phyloP scores from a whole-genome alignment of 2,888 invertebrate genomes.

The Salticus scenicus region DNA sequence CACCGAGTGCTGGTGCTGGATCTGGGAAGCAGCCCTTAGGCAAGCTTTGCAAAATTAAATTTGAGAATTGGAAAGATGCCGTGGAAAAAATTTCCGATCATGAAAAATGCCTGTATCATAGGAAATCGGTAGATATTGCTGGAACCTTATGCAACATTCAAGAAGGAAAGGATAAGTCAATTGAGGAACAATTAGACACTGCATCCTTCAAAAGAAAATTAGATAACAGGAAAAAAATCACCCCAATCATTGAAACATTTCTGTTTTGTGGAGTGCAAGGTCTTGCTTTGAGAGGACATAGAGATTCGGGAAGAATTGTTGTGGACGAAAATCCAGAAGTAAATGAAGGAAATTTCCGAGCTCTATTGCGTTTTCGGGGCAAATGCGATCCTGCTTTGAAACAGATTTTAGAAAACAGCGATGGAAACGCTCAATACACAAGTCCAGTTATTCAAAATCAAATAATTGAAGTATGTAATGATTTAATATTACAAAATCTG shows the following conservation, averaged over 20 bases:
- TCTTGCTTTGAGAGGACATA: background rate
- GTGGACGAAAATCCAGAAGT: background rate
- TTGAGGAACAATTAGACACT: background rate
- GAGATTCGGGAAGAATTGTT: constrained; percentile 5
- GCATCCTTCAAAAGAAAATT: background rate
- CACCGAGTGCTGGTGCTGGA: background rate
- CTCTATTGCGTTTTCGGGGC: background rate
- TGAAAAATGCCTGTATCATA: background rate
- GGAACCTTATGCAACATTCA: background rate
- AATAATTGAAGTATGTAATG: background rate
- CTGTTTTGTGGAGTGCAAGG: background rate
- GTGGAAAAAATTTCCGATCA: background rate
- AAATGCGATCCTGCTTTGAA: background rate
- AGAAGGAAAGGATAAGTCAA: background rate
- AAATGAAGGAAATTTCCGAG: background rate
- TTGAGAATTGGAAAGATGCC: background rate
- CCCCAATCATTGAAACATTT: background rate
- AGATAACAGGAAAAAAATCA: constrained; percentile 1
- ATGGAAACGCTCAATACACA: background rate
- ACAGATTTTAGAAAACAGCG: background rate
- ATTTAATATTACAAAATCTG: background rate
- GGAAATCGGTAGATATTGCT: background rate
- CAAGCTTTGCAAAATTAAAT: background rate
- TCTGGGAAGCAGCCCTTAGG: constrained; percentile 3
- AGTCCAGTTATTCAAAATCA: background rate